Percentiles rank a stretch among this genome's conserved stretches.
Conservation (phyloP, 2,888 invertebrate species). For the Odontothrips loti region DNA sequence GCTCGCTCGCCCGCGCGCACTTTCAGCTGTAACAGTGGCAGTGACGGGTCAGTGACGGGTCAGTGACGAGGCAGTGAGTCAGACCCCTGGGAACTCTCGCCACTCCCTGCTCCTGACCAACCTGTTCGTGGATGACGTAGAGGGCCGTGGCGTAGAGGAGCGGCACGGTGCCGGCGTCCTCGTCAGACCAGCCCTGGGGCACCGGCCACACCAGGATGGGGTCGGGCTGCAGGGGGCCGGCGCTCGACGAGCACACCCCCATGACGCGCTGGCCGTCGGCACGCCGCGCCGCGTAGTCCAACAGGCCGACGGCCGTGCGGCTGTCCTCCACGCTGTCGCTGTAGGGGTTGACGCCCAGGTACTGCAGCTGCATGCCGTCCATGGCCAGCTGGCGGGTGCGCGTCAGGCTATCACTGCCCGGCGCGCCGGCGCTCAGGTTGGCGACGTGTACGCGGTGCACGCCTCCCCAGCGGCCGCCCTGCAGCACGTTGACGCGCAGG, state of each 20-base stretch:
- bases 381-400: not conserved
- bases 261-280: not conserved
- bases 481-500: constrained; percentile 3
- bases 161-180: not conserved
- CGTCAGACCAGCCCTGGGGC: constrained; percentile 1
- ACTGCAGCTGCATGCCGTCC: not conserved
- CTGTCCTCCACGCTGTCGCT: not conserved
- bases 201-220: not conserved
- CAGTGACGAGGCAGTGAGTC: too few relatives aligned
- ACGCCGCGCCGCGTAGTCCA: not conserved
- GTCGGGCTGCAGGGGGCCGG: not conserved
- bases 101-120: too few relatives aligned
- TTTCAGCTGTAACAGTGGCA: not conserved
- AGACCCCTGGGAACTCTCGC: too few relatives aligned
- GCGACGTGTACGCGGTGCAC: not conserved
- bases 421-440: not conserved
- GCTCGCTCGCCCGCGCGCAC: not conserved
- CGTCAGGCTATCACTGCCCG: not conserved
- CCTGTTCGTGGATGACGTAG: not conserved
- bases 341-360: constrained; percentile 8
- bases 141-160: not conserved
- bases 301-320: not conserved
- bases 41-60: too few relatives aligned
- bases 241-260: constrained; percentile 15
- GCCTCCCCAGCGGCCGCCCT: not conserved